Base-by-base conservation (phyloP, 37 sponge, comb jelly and placozoan genomes). In the Aplysina aerophoba region DNA sequence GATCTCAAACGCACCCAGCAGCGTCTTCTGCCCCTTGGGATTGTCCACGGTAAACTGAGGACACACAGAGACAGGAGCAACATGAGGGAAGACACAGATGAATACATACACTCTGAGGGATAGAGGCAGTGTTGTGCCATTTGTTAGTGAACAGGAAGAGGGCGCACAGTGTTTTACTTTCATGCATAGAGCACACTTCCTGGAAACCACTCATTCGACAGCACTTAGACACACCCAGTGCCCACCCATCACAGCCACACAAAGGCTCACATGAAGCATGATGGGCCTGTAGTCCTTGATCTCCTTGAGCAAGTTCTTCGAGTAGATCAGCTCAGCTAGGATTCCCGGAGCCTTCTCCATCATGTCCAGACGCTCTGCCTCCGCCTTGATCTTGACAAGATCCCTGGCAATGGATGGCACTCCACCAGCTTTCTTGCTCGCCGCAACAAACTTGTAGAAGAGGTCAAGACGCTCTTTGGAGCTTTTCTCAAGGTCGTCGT, bases 311-410 rank as follows among this genome's bases (percentile, higher is more conserved):
- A 99, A 56, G 56, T 90, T 73, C 78, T 95, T 90, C 20, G 87
- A 82, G 73, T 89, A 95, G 33, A 99, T 86, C 55, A 97, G 87
- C 85, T 99, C 99, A 25, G 94, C 92, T 53, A 97, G 88, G n/a
- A 99, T 91, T 19, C 87, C 87, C 27, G 94, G 91, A 58, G 96
- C 97, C 83, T 89, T 97, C 86, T 99, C 98, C 71, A 93, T 83
- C 57, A 99, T 87, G 31, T 99, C 99, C 57, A 99, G 85, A 68
- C 91, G 71, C 83, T 95, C 94, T 11, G 99, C 99, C 79, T 99
- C 99, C 0, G 74, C 90, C 84, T 94, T 93, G 75, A 97, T 56
- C 80, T 88, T 93, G 56, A 67, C 38, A 30, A 90, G 73, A 22
- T 73, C 73, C 12, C 75, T 64, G 2, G 86, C 84, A 30, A 93